Evolutionary conservation across 1,140 invertebrate species (phyloP).

Genomic region (Oscheius sp.): DNA sequence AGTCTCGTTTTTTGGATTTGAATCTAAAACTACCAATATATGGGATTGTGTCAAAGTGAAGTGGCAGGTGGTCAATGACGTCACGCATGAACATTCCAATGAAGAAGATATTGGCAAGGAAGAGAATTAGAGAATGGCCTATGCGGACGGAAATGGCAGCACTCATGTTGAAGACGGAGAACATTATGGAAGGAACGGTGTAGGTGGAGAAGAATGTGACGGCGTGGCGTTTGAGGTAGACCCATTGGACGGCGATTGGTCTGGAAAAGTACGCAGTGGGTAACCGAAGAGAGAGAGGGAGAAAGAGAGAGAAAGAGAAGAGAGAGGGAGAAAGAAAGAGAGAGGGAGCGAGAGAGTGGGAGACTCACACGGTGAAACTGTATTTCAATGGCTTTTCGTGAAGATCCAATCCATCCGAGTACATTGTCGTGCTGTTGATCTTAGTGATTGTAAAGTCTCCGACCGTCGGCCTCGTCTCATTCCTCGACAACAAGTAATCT

Average conservation of each 20-base stretch:
- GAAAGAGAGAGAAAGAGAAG: background rate
- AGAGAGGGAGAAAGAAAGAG: too few relatives aligned
- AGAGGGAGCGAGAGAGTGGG: too few relatives aligned
- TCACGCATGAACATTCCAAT: background rate
- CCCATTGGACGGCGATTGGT: background rate
- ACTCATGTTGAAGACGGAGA: background rate
- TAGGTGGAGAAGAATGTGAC: background rate
- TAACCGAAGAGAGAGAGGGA: too few relatives aligned
- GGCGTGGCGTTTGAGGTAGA: background rate
- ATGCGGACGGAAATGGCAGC: background rate
- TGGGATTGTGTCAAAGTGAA: background rate
- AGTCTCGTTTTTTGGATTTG: too few relatives aligned
- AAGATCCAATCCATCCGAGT: background rate
- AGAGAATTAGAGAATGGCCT: background rate
- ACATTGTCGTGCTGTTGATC: conserved; percentile 1
- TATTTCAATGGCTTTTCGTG: background rate
- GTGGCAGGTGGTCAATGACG: background rate
- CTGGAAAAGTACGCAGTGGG: background rate
- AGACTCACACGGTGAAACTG: too few relatives aligned
- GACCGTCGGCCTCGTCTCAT: background rate
- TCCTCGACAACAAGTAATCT: background rate
- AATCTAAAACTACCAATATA: too few relatives aligned
- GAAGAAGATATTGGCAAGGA: background rate
- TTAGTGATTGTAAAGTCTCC: background rate
- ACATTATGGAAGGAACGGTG: background rate